phyloP scores from a whole-genome alignment of 2,888 invertebrate species.

The Camponotus fellah region DNA sequence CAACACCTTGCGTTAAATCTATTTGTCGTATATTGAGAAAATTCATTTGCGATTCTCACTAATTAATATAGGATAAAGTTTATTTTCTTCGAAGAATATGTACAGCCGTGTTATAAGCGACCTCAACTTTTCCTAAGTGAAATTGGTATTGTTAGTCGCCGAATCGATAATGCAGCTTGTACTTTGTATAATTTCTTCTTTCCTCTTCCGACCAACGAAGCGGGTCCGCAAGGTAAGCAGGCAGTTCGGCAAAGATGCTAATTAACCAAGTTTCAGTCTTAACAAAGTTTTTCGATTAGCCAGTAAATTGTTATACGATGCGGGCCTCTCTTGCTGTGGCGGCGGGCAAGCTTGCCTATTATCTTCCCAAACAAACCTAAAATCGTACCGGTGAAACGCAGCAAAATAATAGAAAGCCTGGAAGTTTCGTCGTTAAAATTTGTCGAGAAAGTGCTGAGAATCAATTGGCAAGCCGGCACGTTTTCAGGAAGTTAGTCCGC shows the following conservation, averaged over 20 bases:
- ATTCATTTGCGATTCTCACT: slow-evolving; percentile 28
- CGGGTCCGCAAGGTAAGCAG: slow-evolving; percentile 80
- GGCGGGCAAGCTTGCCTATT: slow-evolving; percentile 69
- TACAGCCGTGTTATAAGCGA: slow-evolving; percentile 17
- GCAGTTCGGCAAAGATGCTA: slow-evolving; percentile 84
- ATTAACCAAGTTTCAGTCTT: slow-evolving; percentile 85
- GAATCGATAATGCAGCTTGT: slow-evolving; percentile 74
- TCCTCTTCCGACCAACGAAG: slow-evolving; percentile 62
- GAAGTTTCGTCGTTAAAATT: slow-evolving; percentile 80
- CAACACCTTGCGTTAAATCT: not conserved
- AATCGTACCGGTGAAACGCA: slow-evolving; percentile 75
- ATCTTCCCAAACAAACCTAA: slow-evolving; percentile 74
- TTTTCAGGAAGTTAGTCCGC: slow-evolving; percentile 48
- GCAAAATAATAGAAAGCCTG: slow-evolving; percentile 79
- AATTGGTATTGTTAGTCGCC: slow-evolving; percentile 68
- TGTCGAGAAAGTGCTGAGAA: slow-evolving; percentile 60
- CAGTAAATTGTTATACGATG: slow-evolving; percentile 84
- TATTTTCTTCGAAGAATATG: slow-evolving; percentile 31
- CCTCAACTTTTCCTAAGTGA: slow-evolving; percentile 43
- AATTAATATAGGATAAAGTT: slow-evolving; percentile 10
- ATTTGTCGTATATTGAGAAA: slow-evolving; percentile 5
- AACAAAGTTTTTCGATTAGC: slow-evolving; percentile 86
- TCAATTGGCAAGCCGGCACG: slow-evolving; percentile 59
- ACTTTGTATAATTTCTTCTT: slow-evolving; percentile 81
- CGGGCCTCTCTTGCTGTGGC: slow-evolving; percentile 68